phyloP scores from a whole-genome alignment of 2,113 vertebrate species.

The Sigmodon hispidus region DNA sequence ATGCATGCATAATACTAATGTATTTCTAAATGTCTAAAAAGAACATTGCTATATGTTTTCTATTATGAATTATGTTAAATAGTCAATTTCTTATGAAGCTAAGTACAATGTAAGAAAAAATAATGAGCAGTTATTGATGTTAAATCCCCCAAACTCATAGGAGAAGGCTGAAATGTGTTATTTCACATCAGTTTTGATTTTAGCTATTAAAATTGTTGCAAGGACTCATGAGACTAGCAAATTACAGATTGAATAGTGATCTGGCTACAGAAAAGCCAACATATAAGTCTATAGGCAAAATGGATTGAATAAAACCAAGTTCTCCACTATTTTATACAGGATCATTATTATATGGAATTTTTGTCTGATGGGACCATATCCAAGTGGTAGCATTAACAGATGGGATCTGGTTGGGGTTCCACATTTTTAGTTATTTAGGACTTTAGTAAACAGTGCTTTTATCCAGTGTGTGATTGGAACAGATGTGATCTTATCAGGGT shows the following conservation, averaged over 20 bases:
- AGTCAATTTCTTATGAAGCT: not conserved
- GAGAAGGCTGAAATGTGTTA: slow-evolving; percentile 28
- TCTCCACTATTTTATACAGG: slow-evolving; percentile 70
- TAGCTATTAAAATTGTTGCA: slow-evolving; percentile 54
- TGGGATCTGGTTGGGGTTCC: slow-evolving; percentile 92
- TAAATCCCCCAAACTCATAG: slow-evolving; percentile 45
- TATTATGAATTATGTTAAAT: not conserved
- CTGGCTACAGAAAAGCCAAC: slow-evolving; percentile 56
- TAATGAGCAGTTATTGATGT: slow-evolving; percentile 29
- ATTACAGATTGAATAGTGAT: slow-evolving; percentile 49
- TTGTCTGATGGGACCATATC: slow-evolving; percentile 86
- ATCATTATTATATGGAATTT: slow-evolving; percentile 86
- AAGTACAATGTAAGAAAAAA: slow-evolving; percentile 13
- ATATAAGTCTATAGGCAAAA: slow-evolving; percentile 61
- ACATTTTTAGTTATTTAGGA: slow-evolving; percentile 93
- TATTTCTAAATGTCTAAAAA: not conserved
- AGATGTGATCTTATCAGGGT: slow-evolving; percentile 93
- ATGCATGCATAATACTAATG: no score
- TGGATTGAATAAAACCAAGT: slow-evolving; percentile 62
- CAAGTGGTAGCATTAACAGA: slow-evolving; percentile 89
- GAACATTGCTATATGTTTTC: not conserved
- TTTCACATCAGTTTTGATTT: slow-evolving; percentile 6
- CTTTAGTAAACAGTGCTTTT: slow-evolving; percentile 93
- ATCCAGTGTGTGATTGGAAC: slow-evolving; percentile 93
- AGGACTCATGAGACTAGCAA: slow-evolving; percentile 2